Conservation (phyloP, 2,888 invertebrate genomes). For the Unio delphinus region DNA sequence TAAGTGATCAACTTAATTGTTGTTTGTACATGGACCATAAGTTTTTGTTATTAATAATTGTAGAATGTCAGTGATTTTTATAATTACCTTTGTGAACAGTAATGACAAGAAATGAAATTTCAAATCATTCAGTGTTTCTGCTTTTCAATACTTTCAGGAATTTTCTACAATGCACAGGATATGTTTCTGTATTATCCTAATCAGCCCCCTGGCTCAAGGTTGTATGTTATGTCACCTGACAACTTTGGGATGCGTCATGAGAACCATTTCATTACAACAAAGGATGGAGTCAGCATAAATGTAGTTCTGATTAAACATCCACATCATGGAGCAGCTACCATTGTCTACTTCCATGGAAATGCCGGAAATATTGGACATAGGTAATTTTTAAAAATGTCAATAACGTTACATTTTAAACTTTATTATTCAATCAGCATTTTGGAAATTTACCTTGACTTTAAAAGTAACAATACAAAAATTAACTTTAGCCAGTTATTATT, state of each 20-base stretch:
- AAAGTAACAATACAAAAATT: neutral
- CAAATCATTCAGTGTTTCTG: neutral
- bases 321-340: conserved; percentile 78
- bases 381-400: conserved; percentile 26
- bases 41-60: too few species aligned
- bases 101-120: too few species aligned
- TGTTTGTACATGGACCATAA: too few species aligned
- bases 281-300: conserved; percentile 70
- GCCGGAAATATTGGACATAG: conserved; percentile 96
- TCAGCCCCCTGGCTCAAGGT: conserved; percentile 88
- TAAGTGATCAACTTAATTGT: too few species aligned
- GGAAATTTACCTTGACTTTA: neutral
- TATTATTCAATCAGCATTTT: too few species aligned
- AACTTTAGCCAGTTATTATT: neutral
- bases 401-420: neutral
- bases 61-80: too few species aligned
- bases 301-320: conserved; percentile 71
- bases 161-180: conserved; percentile 86
- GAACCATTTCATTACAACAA: conserved; percentile 79
- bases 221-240: conserved; percentile 89
- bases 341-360: conserved; percentile 95
- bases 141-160: conserved; percentile 42
- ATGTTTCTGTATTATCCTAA: conserved; percentile 89
- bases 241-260: conserved; percentile 87
- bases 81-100: too few species aligned